Evolutionary conservation across 2,113 vertebrate genomes (phyloP).

Genomic region (Steatornis caripensis): DNA sequence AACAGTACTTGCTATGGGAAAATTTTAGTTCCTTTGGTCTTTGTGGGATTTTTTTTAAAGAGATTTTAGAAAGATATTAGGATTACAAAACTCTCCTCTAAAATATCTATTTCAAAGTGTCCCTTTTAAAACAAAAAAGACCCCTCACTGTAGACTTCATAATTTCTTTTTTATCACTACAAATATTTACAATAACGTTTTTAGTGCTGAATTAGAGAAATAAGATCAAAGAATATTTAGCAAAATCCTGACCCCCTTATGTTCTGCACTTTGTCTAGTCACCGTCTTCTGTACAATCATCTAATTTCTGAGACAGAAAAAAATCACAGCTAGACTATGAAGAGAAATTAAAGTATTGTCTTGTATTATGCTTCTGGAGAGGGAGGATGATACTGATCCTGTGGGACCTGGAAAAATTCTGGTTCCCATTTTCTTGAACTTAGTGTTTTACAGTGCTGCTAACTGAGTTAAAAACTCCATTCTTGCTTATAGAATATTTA

Average conservation of each 20-base stretch:
- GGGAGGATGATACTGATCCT: neutral
- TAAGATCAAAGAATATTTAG: neutral
- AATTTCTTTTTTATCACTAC: neutral
- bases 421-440: neutral
- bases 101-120: neutral
- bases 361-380: neutral
- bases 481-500: neutral
- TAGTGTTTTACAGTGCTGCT: neutral
- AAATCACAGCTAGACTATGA: neutral
- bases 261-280: neutral
- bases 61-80: neutral
- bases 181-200: neutral
- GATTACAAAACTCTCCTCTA: neutral
- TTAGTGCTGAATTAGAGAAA: neutral
- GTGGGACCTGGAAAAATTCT: neutral
- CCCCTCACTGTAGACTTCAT: no score
- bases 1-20: neutral
- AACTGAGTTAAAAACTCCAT: neutral
- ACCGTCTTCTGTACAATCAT: neutral
- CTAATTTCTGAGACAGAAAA: neutral
- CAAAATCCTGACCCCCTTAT: neutral
- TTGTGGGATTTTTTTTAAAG: neutral
- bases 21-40: neutral
- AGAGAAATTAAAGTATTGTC: neutral
- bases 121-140: neutral